phyloP scores from a whole-genome alignment of 2,113 vertebrate species.

The Poeciliopsis turrubarensis region DNA sequence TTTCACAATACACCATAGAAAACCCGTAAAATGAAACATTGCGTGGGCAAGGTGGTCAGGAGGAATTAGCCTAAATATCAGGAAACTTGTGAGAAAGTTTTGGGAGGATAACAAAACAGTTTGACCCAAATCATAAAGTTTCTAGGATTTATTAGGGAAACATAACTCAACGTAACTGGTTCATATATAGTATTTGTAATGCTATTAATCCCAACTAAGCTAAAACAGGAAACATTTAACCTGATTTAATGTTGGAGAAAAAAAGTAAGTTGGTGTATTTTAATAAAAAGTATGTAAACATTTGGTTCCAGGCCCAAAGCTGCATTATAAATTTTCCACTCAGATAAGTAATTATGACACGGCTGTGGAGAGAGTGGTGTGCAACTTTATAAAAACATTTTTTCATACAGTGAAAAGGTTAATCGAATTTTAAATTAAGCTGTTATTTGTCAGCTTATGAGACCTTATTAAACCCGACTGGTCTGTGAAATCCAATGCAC shows the following conservation, averaged over 20 bases:
- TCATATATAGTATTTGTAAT: no score
- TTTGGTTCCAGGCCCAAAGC: neutral
- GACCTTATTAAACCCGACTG: constrained; percentile 36
- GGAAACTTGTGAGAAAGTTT: neutral
- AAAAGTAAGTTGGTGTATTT: no score
- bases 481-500: constrained; percentile 9
- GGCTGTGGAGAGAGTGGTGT: neutral
- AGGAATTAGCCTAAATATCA: neutral
- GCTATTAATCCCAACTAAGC: neutral
- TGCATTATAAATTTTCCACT: neutral
- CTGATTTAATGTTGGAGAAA: neutral
- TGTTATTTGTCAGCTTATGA: constrained; percentile 23
- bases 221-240: neutral
- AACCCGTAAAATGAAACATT: neutral
- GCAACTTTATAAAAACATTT: neutral
- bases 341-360: neutral
- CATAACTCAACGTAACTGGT: neutral
- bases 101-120: neutral
- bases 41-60: neutral
- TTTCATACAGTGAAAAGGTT: neutral
- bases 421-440: constrained; percentile 14
- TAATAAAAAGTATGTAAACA: neutral
- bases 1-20: neutral
- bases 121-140: neutral
- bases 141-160: neutral